Conservation (phyloP, 1,140 invertebrate species). For the Stenopsyche tienmushanensis region DNA sequence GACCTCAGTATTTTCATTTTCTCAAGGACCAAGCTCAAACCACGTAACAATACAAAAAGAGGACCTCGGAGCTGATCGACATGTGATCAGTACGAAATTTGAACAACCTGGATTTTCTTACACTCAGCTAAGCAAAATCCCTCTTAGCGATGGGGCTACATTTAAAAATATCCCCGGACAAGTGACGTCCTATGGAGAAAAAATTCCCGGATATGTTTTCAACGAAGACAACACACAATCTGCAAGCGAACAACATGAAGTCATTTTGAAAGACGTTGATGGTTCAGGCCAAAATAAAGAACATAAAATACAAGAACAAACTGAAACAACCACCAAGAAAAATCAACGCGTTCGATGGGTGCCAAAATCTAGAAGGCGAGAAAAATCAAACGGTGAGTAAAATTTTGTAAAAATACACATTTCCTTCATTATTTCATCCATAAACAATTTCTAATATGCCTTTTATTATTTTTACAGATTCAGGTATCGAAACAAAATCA, state of each 20-base stretch:
- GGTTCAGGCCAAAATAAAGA: background rate
- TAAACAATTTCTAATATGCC: too few relatives aligned
- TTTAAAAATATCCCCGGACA: slow-evolving; percentile 21
- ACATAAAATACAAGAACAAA: background rate
- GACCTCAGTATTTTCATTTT: slow-evolving; percentile 14
- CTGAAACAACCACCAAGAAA: background rate
- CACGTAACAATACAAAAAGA: background rate
- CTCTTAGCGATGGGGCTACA: slow-evolving; percentile 18
- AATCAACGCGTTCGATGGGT: too few relatives aligned
- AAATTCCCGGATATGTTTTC: slow-evolving; percentile 28
- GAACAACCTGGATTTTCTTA: slow-evolving; percentile 33
- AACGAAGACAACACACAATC: slow-evolving; percentile 20
- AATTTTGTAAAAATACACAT: too few relatives aligned
- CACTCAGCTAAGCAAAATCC: slow-evolving; percentile 30
- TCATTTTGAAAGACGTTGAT: slow-evolving; percentile 10
- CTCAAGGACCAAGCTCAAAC: background rate
- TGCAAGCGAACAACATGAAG: slow-evolving; percentile 22
- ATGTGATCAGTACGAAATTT: slow-evolving; percentile 10
- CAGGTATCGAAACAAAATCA: too few relatives aligned
- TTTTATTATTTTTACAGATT: too few relatives aligned
- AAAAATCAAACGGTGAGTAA: too few relatives aligned
- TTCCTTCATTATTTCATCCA: too few relatives aligned
- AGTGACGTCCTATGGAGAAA: slow-evolving; percentile 34
- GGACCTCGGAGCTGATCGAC: slow-evolving; percentile 1
- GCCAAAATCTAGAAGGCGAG: too few relatives aligned